Conservation (phyloP, 2,888 invertebrate genomes). For the Zele albiditarsus region DNA sequence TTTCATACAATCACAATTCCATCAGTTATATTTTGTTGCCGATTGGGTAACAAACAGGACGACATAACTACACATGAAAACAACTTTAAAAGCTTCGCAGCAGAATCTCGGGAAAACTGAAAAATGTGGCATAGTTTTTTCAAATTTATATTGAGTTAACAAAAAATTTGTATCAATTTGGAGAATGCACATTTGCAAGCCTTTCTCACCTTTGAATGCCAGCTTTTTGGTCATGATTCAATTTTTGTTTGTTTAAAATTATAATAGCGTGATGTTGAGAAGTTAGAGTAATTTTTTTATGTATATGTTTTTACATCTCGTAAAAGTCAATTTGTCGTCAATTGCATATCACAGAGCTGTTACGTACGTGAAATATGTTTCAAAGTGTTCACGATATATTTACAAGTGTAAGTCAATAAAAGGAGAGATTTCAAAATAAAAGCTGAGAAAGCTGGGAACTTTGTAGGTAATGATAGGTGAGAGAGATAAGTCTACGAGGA, state of each 20-base stretch:
- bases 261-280: neutral
- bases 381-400: neutral
- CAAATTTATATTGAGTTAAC: slow-evolving; percentile 4
- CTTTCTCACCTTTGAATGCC: slow-evolving; percentile 66
- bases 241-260: slow-evolving; percentile 32
- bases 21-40: slow-evolving; percentile 17
- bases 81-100: slow-evolving; percentile 61
- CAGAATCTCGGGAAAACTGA: slow-evolving; percentile 51
- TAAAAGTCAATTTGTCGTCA: neutral
- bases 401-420: neutral
- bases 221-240: slow-evolving; percentile 52
- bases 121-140: slow-evolving; percentile 25
- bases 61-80: slow-evolving; percentile 57
- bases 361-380: neutral
- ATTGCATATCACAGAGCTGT: neutral
- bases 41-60: slow-evolving; percentile 42
- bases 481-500: too few relatives aligned
- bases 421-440: neutral
- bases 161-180: slow-evolving; percentile 20
- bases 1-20: neutral
- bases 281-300: neutral
- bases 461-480: neutral
- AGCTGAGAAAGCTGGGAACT: neutral
- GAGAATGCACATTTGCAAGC: slow-evolving; percentile 57
- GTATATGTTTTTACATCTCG: neutral